Evolutionary conservation across 2,113 vertebrate genomes (phyloP), one percentile per base, ranked within the genome.

Genomic region (Thomomys bottae): DNA sequence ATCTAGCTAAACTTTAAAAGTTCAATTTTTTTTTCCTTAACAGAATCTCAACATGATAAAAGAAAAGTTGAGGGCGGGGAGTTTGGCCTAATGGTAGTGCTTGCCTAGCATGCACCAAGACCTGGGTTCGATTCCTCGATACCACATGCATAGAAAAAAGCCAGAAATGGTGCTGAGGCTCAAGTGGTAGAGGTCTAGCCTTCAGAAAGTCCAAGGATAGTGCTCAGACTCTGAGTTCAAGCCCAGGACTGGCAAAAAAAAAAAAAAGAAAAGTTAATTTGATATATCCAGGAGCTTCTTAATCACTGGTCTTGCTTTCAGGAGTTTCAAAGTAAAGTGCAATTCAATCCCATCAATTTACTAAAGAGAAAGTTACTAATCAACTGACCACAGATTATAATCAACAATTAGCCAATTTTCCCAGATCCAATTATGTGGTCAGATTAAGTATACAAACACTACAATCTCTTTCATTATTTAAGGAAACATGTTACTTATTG

Each of bases 321-420:
- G 34, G 38, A 77, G 8, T 63, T 32, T 79, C 26, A 87, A 79
- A 73, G 75, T 68, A 49, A 94, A 76, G 28, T 24, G 11, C 18
- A 34, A 28, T 71, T 5, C 7, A 34, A 38, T 42, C 18, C 26
- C 36, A 67, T 36, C 17, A 8, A 82, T 92, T 72, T 70, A 79
- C 14, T 77, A 63, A 91, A 57, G 32, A 87, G 18, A 91, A 76
- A 64, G 92, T 57, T 63, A 79, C 17, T 45, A 85, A 34, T 91
- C 15, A 57, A 3, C 28, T 73, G 28, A 86, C 4, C 30, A 61
- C 17, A 73, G 23, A 2, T 73, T 89, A 93, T 36, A 26, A 76
- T 81, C 32, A 75, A 84, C 15, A 76, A 84, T 57, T 40, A 73
- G 10, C 63, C 77, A 63, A 26, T 72, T 54, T 73, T 64, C 57